Percentiles rank a stretch among this genome's conserved stretches.
Conservation (phyloP, 1,140 invertebrate genomes). For the Danaus plexippus region DNA sequence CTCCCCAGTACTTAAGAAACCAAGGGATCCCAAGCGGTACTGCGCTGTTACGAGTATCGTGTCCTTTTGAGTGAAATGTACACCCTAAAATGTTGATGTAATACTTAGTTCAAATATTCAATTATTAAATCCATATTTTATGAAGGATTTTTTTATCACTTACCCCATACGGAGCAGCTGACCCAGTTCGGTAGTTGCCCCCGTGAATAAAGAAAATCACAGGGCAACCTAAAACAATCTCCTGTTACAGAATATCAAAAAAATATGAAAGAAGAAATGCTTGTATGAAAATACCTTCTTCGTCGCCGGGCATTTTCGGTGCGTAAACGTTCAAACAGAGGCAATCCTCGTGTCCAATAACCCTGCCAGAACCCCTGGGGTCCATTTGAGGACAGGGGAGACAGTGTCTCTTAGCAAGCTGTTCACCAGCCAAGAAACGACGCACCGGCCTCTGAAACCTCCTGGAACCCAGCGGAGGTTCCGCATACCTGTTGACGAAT, state of each 20-base stretch:
- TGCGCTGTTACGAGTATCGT: constrained; percentile 58
- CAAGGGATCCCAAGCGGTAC: constrained; percentile 66
- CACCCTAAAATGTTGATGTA: constrained; percentile 35
- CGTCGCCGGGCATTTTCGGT: constrained; percentile 74
- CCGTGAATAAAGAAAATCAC: constrained; percentile 78
- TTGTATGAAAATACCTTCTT: constrained; percentile 37
- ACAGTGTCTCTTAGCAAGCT: constrained; percentile 70
- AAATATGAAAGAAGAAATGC: neutral
- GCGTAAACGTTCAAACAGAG: constrained; percentile 85
- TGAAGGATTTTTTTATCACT: constrained; percentile 15
- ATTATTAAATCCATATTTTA: constrained; percentile 1
- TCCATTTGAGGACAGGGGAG: constrained; percentile 74
- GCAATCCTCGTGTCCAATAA: constrained; percentile 81
- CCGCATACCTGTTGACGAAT: constrained; percentile 74
- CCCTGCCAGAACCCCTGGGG: constrained; percentile 30
- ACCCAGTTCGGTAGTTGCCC: constrained; percentile 76
- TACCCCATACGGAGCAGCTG: constrained; percentile 77
- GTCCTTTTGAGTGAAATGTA: constrained; percentile 52
- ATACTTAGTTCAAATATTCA: too few species aligned
- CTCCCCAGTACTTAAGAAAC: constrained; percentile 72
- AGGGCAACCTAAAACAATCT: constrained; percentile 59
- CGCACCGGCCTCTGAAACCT: constrained; percentile 75
- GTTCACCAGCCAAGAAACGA: constrained; percentile 68
- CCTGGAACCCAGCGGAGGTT: constrained; percentile 76
- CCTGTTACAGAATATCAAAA: neutral